Evolutionary conservation across 2,888 invertebrate species (phyloP), one percentile per base, ranked within the genome.

Genomic region (Chymomyza amoena): DNA sequence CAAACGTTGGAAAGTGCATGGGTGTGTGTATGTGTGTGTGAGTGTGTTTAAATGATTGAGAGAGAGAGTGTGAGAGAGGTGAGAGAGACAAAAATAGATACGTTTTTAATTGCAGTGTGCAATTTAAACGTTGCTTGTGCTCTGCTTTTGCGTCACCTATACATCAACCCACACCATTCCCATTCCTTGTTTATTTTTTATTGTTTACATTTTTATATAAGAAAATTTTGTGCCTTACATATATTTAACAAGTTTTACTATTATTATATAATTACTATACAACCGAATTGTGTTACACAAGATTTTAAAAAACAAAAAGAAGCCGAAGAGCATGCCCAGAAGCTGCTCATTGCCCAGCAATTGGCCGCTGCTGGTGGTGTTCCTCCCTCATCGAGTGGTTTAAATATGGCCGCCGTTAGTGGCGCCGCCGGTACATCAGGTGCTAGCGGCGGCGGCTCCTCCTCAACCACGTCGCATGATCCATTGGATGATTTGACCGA

Each of bases 261-360:
- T 25, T 64, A 9, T 54, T 18, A 66, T 69, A 9, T 54, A 36
- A 66, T 69, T 60, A 18, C 7, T 72, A 68, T 36, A 50, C 57
- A 52, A 66, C n/a, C n/a, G n/a, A 25, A 25, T 25, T 32, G 6
- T 28, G 32, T 32, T 32, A 32, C 9, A 9, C 7, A 78, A 90
- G 91, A 88, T 70, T 91, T 86, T 77, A 91, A 91, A 85, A 91
- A 91, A 77, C 90, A 91, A 89, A 91, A 90, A 85, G 91, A 91
- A 74, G 90, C 89, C 64, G 91, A 91, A 85, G 90, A 88, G 78
- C 85, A 87, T 79, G 91, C 90, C 63, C 90, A 90, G 78, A 91
- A 91, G 76, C 79, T 91, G 72, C 88, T 91, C 60, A 89, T 90
- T 68, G 88, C 90, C 68, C 89, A 90, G 77, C 89, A 90, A 73